Percentiles rank a stretch among this genome's conserved stretches.
These are phyloP conservation scores for Sebastes kiyomatsui DNA, from an alignment of 2,797 vertebrate genomes.

Conservation along the genomic window DNA sequence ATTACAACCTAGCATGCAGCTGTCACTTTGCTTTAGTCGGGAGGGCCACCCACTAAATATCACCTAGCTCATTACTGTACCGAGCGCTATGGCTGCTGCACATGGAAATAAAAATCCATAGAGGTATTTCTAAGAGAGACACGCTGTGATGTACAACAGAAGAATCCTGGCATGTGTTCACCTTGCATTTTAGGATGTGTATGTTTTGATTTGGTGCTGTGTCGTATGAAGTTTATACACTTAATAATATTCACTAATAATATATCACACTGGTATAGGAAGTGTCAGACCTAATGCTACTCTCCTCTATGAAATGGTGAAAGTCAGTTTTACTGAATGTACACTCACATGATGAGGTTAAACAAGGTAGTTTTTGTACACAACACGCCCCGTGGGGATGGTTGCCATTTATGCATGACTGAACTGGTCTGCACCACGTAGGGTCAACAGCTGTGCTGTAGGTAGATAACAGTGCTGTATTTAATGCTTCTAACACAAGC, in stretches of 20 bases:
- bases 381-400: conserved; percentile 56
- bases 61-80: conserved; percentile 74
- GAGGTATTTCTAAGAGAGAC: conserved; percentile 32
- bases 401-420: conserved; percentile 79
- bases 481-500: conserved; percentile 43
- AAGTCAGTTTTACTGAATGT: conserved; percentile 56
- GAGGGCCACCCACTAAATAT: conserved; percentile 77
- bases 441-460: conserved; percentile 58
- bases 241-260: conserved; percentile 10
- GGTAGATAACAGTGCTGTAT: conserved; percentile 52
- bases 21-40: conserved; percentile 77
- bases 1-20: conserved; percentile 80
- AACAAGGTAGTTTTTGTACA: conserved; percentile 62
- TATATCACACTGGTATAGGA: not conserved
- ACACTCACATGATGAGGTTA: conserved; percentile 62
- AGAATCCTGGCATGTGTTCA: not conserved
- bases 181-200: not conserved
- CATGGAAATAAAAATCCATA: conserved; percentile 27
- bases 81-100: conserved; percentile 45
- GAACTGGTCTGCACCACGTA: conserved; percentile 54
- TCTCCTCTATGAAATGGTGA: conserved; percentile 20
- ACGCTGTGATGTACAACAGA: not conserved
- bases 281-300: conserved; percentile 12
- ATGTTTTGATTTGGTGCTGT: not conserved
- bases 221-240: not conserved